phyloP scores from a whole-genome alignment of 2,888 invertebrate genomes.

The Celastrina argiolus region DNA sequence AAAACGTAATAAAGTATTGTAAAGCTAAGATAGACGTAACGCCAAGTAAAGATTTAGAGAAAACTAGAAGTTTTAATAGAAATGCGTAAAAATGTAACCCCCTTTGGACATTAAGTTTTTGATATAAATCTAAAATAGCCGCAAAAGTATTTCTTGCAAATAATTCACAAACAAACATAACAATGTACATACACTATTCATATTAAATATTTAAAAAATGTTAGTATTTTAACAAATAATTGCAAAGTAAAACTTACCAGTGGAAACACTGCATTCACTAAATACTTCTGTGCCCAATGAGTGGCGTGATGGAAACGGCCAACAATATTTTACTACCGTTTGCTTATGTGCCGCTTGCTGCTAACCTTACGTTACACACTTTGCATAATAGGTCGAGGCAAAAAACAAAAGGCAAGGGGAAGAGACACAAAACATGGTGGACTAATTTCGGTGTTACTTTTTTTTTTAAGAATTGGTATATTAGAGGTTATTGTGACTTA shows the following conservation, averaged over 20 bases:
- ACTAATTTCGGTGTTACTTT: constrained; percentile 28
- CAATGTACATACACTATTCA: constrained; percentile 29
- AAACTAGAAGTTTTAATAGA: too few species aligned
- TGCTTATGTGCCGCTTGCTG: constrained; percentile 26
- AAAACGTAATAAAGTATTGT: constrained; percentile 23
- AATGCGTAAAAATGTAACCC: constrained; percentile 20
- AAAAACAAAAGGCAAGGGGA: constrained; percentile 32
- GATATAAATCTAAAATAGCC: constrained; percentile 30
- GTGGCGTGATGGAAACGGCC: constrained; percentile 26
- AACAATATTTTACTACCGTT: constrained; percentile 23
- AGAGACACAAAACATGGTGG: constrained; percentile 29
- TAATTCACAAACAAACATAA: constrained; percentile 29
- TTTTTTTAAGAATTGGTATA: constrained; percentile 25
- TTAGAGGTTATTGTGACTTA: constrained; percentile 19
- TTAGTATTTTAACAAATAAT: constrained; percentile 28
- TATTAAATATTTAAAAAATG: constrained; percentile 26
- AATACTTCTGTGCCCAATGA: constrained; percentile 26
- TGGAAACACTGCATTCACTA: constrained; percentile 28
- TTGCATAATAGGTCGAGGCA: constrained; percentile 25
- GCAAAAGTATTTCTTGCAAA: constrained; percentile 29
- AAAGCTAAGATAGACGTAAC: constrained; percentile 11
- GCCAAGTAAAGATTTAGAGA: constrained; percentile 17
- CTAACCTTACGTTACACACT: constrained; percentile 26
- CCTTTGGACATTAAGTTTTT: constrained; percentile 27
- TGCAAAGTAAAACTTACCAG: constrained; percentile 28